These are phyloP conservation scores for Cantharis rufa DNA, from an alignment of 2,888 invertebrate species.

Conservation along the genomic window DNA sequence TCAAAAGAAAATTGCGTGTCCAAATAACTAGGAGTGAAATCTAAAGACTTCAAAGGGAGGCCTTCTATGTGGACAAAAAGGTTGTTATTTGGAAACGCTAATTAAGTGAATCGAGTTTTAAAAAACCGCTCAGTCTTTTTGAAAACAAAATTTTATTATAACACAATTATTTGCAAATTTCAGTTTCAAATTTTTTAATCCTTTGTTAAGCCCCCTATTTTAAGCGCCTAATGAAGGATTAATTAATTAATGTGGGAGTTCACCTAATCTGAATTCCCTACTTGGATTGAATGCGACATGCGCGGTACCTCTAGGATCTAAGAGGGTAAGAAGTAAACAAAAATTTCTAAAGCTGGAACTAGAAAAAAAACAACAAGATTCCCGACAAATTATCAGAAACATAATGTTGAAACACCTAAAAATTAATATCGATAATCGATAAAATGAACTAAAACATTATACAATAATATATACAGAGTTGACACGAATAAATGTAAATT, in stretches of 20 bases:
- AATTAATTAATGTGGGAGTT: not conserved
- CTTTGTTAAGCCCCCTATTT: too few relatives aligned
- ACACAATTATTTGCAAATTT: not conserved
- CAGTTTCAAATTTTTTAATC: not conserved
- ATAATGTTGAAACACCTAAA: not conserved
- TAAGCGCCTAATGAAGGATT: too few relatives aligned
- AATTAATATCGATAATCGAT: not conserved
- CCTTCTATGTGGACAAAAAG: not conserved
- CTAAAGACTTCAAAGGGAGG: not conserved
- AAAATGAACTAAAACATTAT: not conserved
- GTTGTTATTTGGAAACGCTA: not conserved
- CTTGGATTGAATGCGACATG: not conserved
- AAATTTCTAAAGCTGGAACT: not conserved
- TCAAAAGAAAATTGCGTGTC: not conserved
- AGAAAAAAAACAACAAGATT: not conserved
- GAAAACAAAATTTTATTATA: not conserved
- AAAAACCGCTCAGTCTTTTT: not conserved
- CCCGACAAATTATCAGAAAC: not conserved
- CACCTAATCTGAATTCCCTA: not conserved
- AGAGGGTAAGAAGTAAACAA: not conserved
- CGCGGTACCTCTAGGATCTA: not conserved
- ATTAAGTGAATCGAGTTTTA: not conserved
- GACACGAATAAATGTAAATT: not conserved
- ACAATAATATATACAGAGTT: not conserved
- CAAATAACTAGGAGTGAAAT: not conserved